phyloP scores from a whole-genome alignment of 2,888 invertebrate species.

The Zygaena filipendulae region DNA sequence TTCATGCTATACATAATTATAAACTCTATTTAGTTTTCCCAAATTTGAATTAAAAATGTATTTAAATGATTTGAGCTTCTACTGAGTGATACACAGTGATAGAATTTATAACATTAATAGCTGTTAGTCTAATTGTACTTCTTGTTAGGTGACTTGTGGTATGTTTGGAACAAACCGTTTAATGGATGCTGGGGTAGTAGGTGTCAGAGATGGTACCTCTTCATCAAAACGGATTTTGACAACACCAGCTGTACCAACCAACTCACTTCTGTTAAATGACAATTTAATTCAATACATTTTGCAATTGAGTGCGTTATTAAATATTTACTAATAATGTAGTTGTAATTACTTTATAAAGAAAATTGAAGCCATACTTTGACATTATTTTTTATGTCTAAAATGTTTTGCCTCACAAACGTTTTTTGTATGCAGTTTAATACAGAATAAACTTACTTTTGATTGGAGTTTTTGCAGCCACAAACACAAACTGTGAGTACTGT shows the following conservation, averaged over 20 bases:
- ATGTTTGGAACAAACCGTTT: constrained; percentile 60
- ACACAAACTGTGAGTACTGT: constrained; percentile 73
- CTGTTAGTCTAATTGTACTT: no score
- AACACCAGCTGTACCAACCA: constrained; percentile 70
- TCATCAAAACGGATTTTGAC: constrained; percentile 68
- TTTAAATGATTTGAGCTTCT: no score
- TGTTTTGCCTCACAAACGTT: no score
- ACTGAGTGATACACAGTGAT: no score
- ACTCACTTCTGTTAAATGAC: constrained; percentile 68
- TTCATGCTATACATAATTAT: no score
- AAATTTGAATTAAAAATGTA: no score
- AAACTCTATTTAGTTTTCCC: no score
- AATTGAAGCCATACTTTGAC: not conserved
- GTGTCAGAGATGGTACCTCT: constrained; percentile 58
- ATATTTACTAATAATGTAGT: constrained; percentile 1
- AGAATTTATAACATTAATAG: no score
- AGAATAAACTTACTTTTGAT: constrained; percentile 79
- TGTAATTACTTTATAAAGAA: constrained; percentile 1
- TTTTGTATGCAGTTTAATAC: no score
- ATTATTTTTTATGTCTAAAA: constrained; percentile 7
- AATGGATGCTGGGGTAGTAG: constrained; percentile 62
- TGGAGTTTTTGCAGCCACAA: constrained; percentile 78
- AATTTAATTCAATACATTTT: constrained; percentile 20
- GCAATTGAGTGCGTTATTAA: no score
- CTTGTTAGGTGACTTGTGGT: no score